These are phyloP conservation scores for Neoscelio sp. DNA, from an alignment of 2,888 invertebrate genomes.

Conservation along the genomic window DNA sequence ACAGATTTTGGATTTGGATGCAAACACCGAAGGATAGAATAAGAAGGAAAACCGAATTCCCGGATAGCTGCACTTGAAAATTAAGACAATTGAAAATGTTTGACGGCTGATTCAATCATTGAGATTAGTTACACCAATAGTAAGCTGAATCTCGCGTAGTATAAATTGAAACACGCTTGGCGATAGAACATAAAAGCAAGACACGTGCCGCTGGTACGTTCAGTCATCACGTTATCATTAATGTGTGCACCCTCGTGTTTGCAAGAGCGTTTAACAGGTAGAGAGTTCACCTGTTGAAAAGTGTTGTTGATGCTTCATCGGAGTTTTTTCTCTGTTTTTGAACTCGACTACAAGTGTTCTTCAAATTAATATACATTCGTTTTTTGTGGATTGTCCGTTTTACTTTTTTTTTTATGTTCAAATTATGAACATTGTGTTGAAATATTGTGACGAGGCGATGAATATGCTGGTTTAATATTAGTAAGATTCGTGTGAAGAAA, in stretches of 20 bases:
- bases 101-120: conserved; percentile 8
- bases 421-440: too few species aligned
- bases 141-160: conserved; percentile 11
- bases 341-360: background rate
- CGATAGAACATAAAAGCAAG: conserved; percentile 53
- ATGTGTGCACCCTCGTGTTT: conserved; percentile 40
- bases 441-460: too few species aligned
- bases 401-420: too few species aligned
- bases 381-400: too few species aligned
- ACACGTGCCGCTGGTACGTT: conserved; percentile 37
- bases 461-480: too few species aligned
- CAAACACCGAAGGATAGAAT: too few species aligned
- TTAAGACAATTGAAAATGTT: conserved; percentile 23
- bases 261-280: conserved; percentile 15
- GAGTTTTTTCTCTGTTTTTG: background rate
- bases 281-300: conserved; percentile 38
- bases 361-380: too few species aligned
- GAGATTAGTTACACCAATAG: conserved; percentile 17
- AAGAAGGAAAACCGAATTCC: too few species aligned
- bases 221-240: conserved; percentile 54
- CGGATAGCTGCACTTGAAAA: conserved; percentile 29
- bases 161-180: conserved; percentile 25
- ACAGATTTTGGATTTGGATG: too few species aligned
- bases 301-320: conserved; percentile 20
- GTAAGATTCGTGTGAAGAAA: too few species aligned